phyloP scores from a whole-genome alignment of 2,888 invertebrate genomes.

The Augochlorella aurata region DNA sequence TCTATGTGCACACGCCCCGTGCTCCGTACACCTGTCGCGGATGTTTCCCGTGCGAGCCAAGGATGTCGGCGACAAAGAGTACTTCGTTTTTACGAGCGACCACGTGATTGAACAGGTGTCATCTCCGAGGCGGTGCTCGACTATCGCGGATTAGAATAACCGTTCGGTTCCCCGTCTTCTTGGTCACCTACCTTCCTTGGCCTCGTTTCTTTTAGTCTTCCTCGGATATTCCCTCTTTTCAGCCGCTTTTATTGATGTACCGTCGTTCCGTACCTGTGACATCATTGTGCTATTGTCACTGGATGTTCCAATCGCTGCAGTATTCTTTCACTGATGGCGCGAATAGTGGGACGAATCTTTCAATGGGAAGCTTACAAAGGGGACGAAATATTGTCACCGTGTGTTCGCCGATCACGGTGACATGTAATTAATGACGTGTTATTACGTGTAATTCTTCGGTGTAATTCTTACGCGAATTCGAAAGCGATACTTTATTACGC shows the following conservation, averaged over 20 bases:
- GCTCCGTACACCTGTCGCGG: conserved; percentile 23
- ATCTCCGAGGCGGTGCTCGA: neutral
- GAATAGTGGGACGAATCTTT: no score
- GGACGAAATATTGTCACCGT: no score
- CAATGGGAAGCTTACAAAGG: no score
- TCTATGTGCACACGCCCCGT: neutral
- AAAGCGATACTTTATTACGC: no score
- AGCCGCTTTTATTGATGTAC: neutral
- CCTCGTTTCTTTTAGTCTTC: conserved; percentile 7
- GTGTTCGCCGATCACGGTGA: no score
- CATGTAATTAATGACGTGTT: no score
- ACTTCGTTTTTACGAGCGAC: conserved; percentile 10
- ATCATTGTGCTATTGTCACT: neutral
- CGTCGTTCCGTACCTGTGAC: neutral
- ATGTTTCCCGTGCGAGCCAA: conserved; percentile 58
- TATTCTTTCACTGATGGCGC: neutral
- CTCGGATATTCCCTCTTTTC: neutral
- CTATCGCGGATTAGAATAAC: conserved; percentile 7
- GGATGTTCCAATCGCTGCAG: neutral
- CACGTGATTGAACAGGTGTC: conserved; percentile 8
- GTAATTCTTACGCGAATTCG: no score
- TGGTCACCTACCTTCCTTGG: conserved; percentile 10
- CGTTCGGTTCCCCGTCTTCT: neutral
- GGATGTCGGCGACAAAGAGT: conserved; percentile 56
- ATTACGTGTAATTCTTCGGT: no score